Base-by-base conservation (phyloP, 2,113 vertebrate genomes). In the Pimephales promelas region DNA sequence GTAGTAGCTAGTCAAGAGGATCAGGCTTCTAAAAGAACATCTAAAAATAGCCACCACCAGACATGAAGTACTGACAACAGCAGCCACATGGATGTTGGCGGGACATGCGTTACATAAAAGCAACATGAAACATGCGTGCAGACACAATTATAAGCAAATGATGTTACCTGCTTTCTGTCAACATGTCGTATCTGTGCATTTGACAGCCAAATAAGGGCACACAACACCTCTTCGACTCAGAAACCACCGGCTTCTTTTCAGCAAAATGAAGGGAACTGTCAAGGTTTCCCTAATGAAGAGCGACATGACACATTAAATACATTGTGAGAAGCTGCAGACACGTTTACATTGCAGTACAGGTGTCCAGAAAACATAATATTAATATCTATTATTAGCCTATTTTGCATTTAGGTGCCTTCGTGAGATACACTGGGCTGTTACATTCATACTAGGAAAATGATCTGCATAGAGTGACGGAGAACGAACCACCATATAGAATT, bases 101-200 rank as follows among this genome's bases (percentile, higher is more conserved):
- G 11, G 52, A 76, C 28, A 24, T 13, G 18, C 56, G 47, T n/a
- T 40, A 24, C 20, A 28, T 70, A n/a, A 81, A 34, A 54, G 9
- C 78, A 18, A 7, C 14, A 54, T 26, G 28, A 34, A 45, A 22
- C 14, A 43, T 26, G 40, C 54, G 18, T 43, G 52, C 26, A 61
- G 6, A 61, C 11, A 47, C n/a, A 22, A 24, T 1, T n/a, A 40
- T 52, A 2, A 45, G 59, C 28, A 43, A 71, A 28, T 8, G 3
- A 1, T 36, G 72, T 82, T 86, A 90, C 90, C 90, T 90, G 90
- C 64, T 90, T 87, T 90, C 87, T 71, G 90, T 83, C 83, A 87
- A 82, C 90, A 90, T 90, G 70, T 66, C 75, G 54, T 70, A 43
- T 36, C 54, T 75, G 86, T 87, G 86, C 76, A 85, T 80, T 80